Evolutionary conservation across 2,113 vertebrate species (phyloP).

Genomic region (Mungos mungo): DNA sequence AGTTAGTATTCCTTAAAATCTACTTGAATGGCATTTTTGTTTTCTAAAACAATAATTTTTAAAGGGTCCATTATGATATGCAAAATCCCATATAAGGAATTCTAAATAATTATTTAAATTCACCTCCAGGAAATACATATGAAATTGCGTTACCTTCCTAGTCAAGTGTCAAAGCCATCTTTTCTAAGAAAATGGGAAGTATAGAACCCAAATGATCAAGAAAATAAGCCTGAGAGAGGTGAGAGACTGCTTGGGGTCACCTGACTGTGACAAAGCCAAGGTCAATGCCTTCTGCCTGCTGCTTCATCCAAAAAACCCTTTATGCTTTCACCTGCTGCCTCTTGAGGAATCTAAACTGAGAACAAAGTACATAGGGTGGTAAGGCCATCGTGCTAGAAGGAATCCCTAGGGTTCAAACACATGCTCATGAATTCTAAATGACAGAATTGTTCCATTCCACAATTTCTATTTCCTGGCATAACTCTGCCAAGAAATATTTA

Average conservation of each 20-base stretch:
- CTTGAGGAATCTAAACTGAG: background rate
- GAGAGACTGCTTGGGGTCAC: background rate
- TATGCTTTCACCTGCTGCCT: background rate
- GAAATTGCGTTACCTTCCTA: background rate
- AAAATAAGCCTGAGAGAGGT: background rate
- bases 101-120: constrained; percentile 25
- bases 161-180: background rate
- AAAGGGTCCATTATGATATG: background rate
- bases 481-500: background rate
- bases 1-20: background rate
- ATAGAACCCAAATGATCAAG: background rate
- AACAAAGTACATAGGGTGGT: background rate
- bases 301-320: background rate
- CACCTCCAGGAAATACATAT: background rate
- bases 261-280: background rate
- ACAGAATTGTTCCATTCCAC: background rate
- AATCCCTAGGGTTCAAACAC: background rate
- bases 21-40: background rate
- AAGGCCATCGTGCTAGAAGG: background rate
- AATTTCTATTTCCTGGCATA: constrained; percentile 8
- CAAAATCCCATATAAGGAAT: background rate
- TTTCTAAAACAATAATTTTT: background rate
- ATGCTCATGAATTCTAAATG: constrained; percentile 16
- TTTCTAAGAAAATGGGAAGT: constrained; percentile 11
- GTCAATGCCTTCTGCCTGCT: background rate